These are phyloP conservation scores for Aratinga solstitialis DNA, from an alignment of 2,797 vertebrate species.

Conservation along the genomic window DNA sequence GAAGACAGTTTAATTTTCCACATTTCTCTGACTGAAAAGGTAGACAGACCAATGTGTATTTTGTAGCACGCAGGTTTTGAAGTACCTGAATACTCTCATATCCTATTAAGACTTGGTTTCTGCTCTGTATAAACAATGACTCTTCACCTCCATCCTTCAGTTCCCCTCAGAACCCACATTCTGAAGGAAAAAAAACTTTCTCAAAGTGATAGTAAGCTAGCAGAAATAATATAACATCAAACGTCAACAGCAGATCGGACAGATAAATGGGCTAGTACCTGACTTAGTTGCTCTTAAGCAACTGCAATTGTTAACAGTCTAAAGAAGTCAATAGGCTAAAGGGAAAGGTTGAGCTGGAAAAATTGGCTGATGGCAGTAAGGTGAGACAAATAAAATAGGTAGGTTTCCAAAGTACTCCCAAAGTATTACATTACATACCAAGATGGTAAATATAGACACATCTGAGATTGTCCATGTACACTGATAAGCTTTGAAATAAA, in stretches of 20 bases:
- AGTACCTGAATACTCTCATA: not conserved
- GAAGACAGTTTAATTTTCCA: not conserved
- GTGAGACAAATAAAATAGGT: not conserved
- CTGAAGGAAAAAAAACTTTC: not conserved
- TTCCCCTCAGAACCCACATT: not conserved
- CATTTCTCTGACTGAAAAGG: not conserved
- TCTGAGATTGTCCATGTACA: not conserved
- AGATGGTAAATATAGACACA: not conserved
- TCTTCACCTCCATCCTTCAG: not conserved
- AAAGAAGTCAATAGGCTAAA: not conserved
- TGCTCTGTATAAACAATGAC: not conserved
- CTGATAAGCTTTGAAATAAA: not conserved
- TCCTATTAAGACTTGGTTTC: not conserved
- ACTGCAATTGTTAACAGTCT: not conserved
- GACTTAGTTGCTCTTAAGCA: not conserved
- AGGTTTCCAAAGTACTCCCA: not conserved
- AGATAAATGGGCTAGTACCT: not conserved
- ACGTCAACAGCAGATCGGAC: accelerated
- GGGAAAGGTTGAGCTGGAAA: not conserved
- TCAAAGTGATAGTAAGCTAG: not conserved
- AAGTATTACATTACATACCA: not conserved
- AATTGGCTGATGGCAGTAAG: not conserved
- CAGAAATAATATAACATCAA: not conserved
- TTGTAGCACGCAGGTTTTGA: not conserved
- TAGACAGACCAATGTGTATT: not conserved